phyloP scores from a whole-genome alignment of 2,797 vertebrate genomes.

The Brachymystax lenok region DNA sequence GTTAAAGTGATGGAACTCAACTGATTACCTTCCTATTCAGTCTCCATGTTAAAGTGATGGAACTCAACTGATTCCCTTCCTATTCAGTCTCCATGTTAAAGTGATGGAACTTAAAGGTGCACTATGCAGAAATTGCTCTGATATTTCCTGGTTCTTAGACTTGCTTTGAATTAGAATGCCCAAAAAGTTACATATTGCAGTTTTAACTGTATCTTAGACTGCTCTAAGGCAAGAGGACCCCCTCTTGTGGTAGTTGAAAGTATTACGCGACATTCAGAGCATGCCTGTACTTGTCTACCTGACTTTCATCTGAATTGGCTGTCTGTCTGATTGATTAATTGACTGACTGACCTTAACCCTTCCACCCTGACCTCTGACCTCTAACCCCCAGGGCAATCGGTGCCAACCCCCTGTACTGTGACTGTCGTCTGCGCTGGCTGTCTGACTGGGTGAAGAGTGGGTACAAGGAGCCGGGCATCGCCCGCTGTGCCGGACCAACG shows the following conservation, averaged over 20 bases:
- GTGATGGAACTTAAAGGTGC: no score
- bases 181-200: no score
- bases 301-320: neutral
- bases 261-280: neutral
- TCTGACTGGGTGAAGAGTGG: constrained; percentile 98
- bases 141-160: no score
- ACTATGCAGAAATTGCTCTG: no score
- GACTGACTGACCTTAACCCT: neutral
- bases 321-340: neutral
- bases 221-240: neutral
- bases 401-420: constrained; percentile 94
- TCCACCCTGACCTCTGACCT: neutral
- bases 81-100: neutral
- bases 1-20: no score
- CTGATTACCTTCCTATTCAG: no score
- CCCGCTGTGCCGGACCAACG: constrained; percentile 89
- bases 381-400: constrained; percentile 86
- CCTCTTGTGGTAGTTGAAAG: neutral
- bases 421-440: constrained; percentile 94
- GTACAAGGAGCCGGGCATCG: constrained; percentile 97
- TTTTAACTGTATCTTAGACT: no score
- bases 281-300: neutral
- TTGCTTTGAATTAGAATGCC: no score
- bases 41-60: no score
- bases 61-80: no score